A percentile compares a stretch with the other conserved stretches of the same genome.
Evolutionary conservation across 1,140 invertebrate genomes (phyloP).

Genomic region (Ridgeia piscesae): DNA sequence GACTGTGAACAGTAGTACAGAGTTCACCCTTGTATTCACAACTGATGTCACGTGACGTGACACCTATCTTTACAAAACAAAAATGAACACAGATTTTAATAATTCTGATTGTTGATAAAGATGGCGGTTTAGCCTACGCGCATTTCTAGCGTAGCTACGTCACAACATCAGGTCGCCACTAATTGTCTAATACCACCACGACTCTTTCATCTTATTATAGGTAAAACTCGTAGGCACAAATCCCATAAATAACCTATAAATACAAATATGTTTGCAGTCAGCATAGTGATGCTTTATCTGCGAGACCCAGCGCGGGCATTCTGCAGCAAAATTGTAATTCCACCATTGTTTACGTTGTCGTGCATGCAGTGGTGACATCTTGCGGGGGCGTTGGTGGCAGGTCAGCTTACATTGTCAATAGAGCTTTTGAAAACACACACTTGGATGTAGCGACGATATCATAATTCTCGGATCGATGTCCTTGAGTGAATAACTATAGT

Average conservation of each 20-base stretch:
- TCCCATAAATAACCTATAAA: not conserved
- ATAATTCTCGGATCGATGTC: not conserved
- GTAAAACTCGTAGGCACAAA: not conserved
- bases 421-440: not conserved
- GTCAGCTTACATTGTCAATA: not conserved
- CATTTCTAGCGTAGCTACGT: not conserved
- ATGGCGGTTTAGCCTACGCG: not conserved
- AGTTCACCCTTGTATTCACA: not conserved
- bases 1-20: no score
- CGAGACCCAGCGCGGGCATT: not conserved
- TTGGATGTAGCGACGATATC: not conserved
- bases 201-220: not conserved
- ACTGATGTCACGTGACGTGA: not conserved
- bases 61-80: not conserved
- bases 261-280: not conserved
- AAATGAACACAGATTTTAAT: not conserved
- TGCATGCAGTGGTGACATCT: not conserved
- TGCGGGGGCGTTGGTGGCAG: not conserved
- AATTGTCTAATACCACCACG: no score
- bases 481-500: no score
- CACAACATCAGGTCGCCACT: not conserved
- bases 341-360: not conserved
- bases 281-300: not conserved
- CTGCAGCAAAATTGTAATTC: not conserved
- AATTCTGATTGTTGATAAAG: not conserved